Conservation (phyloP, 2,113 vertebrate species). For the Amblyornis subalaris region DNA sequence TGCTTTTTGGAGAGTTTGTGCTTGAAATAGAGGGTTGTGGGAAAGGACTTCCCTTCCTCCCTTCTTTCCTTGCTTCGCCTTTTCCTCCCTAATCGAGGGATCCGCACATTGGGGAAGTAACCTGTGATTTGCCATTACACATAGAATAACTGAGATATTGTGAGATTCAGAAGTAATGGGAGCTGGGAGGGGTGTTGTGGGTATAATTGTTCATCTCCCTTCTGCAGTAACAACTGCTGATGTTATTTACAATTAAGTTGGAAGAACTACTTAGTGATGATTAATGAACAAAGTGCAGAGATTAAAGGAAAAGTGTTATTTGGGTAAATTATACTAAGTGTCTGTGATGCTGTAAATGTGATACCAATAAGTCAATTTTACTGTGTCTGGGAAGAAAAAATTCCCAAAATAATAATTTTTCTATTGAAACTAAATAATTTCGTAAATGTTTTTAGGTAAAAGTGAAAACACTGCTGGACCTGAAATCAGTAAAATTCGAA, state of each 20-base stretch:
- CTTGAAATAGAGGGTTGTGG: background rate
- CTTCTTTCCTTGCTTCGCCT: fast-evolving
- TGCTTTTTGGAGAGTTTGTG: background rate
- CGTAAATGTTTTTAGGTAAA: conserved; percentile 81
- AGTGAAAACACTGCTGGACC: conserved; percentile 82
- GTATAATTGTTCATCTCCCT: background rate
- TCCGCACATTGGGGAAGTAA: background rate
- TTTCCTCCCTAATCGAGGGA: background rate
- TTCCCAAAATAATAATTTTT: background rate
- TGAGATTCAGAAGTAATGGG: background rate
- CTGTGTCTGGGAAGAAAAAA: background rate
- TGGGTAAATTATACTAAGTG: background rate
- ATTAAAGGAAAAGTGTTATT: background rate
- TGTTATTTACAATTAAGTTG: background rate
- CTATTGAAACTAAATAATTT: background rate
- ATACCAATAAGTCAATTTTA: background rate
- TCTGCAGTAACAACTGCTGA: background rate
- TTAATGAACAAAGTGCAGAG: background rate
- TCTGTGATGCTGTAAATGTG: background rate
- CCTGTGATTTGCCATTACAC: background rate
- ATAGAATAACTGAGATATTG: background rate
- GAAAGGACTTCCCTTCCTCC: background rate
- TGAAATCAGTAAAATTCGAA: conserved; percentile 88
- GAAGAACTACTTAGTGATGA: background rate
- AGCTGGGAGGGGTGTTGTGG: background rate